Evolutionary conservation across 2,888 invertebrate genomes (phyloP), one percentile per base, ranked within the genome.

Genomic region (Reticulitermes lucifugus): DNA sequence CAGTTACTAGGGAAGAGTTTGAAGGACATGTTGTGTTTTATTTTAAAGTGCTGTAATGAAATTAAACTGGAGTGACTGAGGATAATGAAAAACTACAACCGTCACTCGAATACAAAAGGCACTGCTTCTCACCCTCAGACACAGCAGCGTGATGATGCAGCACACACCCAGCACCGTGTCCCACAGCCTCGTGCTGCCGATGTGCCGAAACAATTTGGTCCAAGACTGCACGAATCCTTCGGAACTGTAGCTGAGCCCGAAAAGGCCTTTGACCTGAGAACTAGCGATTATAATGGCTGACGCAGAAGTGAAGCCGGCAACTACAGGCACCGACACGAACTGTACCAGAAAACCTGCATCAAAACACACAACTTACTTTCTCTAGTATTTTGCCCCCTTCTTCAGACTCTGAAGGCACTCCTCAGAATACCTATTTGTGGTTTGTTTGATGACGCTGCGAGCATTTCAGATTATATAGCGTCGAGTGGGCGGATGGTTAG

Each of bases 251-350:
- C 90, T 91, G 3, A 95, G 89, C 0, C 95, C 95, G 1, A 95
- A 90, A 21, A 95, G 90, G 35, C 93, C 94, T 88, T 95, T 95
- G n/a, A 95, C 91, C 90, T 96, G 96, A 0, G 95, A 94, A 10
- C 94, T 94, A 0, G 95, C 95, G 87, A 96, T 96, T 22, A 95
- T 95, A 6, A 96, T 89, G 12, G 96, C 95, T 0, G 96, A 95
- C 0, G 96, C 96, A 0, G 96, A 95, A 5, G 96, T 95, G 89
- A 96, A 96, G 0, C 95, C 96, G 1, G 94, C 94, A 2, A 95
- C 95, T 0, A 96, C 96, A 0, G 96, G 95, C 1, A 94, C 90
- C 0, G 96, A 96, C 9, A 96, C 95, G 88, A 96, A 95, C 86
- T 95, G 94, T 25, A 96, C 94, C 18, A 96, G 91, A 89, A 95